A percentile compares a stretch with the other conserved stretches of the same genome.
phyloP scores from a whole-genome alignment of 2,113 vertebrate genomes.

The Prietella phreatophila region DNA sequence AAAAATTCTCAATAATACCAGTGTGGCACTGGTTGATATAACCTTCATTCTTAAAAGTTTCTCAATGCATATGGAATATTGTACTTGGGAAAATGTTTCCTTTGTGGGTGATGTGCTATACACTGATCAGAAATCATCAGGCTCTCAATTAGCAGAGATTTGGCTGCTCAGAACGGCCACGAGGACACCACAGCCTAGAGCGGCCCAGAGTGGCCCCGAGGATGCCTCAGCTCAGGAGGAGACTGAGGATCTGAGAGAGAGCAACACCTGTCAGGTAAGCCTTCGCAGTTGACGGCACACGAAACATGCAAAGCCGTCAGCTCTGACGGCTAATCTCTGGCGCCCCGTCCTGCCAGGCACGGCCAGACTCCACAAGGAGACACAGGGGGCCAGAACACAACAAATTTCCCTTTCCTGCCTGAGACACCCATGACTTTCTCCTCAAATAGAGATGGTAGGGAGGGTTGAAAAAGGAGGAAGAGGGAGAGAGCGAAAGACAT shows the following conservation, averaged over 20 bases:
- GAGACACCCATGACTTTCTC: constrained; percentile 61
- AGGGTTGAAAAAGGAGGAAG: background rate
- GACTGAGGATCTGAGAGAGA: constrained; percentile 67
- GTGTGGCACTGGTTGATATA: background rate
- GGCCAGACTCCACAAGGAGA: constrained; percentile 58
- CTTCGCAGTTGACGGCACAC: constrained; percentile 68
- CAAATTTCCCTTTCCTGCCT: constrained; percentile 43
- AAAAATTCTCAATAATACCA: background rate
- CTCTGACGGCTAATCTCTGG: constrained; percentile 69
- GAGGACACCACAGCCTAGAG: constrained; percentile 38
- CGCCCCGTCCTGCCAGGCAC: constrained; percentile 61
- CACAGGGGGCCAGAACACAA: constrained; percentile 51
- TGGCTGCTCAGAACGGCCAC: constrained; percentile 35
- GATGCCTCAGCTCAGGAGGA: constrained; percentile 46
- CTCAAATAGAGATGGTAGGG: constrained; percentile 17
- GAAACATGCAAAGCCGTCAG: constrained; percentile 64
- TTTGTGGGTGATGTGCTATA: constrained; percentile 31
- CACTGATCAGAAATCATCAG: constrained; percentile 58
- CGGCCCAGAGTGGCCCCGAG: constrained; percentile 34
- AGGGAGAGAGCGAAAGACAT: constrained; percentile 39
- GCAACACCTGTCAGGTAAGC: constrained; percentile 77
- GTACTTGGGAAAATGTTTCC: constrained; percentile 30
- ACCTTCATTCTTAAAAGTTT: constrained; percentile 41
- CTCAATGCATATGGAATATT: constrained; percentile 26
- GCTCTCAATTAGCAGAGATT: constrained; percentile 58